These are phyloP conservation scores for Oryzias melastigma DNA, from an alignment of 2,113 vertebrate genomes.

Conservation along the genomic window DNA sequence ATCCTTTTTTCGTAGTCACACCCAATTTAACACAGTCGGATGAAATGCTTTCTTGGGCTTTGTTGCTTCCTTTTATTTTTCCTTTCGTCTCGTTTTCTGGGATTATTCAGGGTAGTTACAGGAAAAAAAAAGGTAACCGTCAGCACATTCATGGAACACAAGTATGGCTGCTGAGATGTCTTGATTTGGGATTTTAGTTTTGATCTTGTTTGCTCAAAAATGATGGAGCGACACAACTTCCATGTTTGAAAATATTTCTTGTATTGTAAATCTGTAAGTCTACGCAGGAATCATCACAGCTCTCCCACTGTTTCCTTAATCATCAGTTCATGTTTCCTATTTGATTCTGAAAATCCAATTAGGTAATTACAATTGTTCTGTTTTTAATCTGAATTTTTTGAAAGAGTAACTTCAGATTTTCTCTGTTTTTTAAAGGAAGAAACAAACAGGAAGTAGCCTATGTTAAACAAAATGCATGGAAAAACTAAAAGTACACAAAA, in stretches of 20 bases:
- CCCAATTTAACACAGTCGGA: conserved; percentile 87
- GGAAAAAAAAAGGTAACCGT: conserved; percentile 33
- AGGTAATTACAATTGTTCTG: too few species aligned
- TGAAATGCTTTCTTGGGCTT: conserved; percentile 74
- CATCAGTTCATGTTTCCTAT: background rate
- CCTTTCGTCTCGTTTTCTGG: conserved; percentile 36
- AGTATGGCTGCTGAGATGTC: conserved; percentile 22
- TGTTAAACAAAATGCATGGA: too few species aligned
- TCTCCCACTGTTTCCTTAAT: background rate
- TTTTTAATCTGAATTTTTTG: background rate
- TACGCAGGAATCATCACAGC: background rate
- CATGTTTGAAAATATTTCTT: conserved; percentile 4
- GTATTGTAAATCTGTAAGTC: background rate
- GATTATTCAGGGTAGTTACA: conserved; percentile 35
- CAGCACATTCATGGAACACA: conserved; percentile 19
- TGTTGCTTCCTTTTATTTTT: conserved; percentile 69
- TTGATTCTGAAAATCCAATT: background rate
- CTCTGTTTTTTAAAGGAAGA: background rate
- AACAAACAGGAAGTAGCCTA: background rate
- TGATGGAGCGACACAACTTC: conserved; percentile 19
- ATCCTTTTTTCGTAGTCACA: conserved; percentile 82
- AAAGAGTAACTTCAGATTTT: background rate
- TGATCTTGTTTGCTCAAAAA: background rate
- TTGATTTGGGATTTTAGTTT: conserved; percentile 17
- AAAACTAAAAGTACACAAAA: too few species aligned